Evolutionary conservation across 2,797 vertebrate species (phyloP).

Genomic region (Sebastes taczanowskii): DNA sequence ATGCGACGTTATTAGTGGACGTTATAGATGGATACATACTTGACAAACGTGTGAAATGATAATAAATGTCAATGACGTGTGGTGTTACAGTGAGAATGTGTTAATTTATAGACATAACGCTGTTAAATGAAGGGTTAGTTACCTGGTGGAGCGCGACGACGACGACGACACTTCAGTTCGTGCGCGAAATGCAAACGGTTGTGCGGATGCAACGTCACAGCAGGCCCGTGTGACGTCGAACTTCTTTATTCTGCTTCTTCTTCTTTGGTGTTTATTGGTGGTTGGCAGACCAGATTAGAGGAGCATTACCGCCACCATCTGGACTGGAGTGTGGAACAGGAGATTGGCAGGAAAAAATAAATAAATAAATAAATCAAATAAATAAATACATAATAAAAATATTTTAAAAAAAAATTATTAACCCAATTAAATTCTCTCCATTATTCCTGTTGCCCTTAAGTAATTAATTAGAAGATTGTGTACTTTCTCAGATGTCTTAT

Average conservation of each 20-base stretch:
- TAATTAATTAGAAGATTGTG: too few relatives aligned
- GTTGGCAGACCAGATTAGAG: fast-evolving
- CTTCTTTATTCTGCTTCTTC: too few relatives aligned
- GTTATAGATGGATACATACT: fast-evolving
- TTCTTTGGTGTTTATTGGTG: too few relatives aligned
- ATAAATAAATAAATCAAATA: too few relatives aligned
- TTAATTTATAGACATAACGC: fast-evolving
- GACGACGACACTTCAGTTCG: background rate
- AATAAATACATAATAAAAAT: too few relatives aligned
- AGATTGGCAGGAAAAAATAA: too few relatives aligned
- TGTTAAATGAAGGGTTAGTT: background rate
- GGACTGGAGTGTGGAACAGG: too few relatives aligned
- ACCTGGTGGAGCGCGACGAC: background rate
- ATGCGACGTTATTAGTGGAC: background rate
- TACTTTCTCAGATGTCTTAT: too few relatives aligned
- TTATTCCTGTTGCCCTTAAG: too few relatives aligned
- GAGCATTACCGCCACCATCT: too few relatives aligned
- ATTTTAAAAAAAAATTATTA: too few relatives aligned
- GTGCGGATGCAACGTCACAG: conserved; percentile 1
- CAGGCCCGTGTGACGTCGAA: background rate
- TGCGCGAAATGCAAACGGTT: background rate
- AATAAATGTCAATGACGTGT: background rate
- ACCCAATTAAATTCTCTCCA: too few relatives aligned
- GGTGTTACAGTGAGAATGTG: fast-evolving
- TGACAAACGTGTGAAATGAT: background rate